Percentiles rank a stretch among this genome's conserved stretches.
Conservation (phyloP, 2,797 vertebrate genomes). For the Todus mexicanus region DNA sequence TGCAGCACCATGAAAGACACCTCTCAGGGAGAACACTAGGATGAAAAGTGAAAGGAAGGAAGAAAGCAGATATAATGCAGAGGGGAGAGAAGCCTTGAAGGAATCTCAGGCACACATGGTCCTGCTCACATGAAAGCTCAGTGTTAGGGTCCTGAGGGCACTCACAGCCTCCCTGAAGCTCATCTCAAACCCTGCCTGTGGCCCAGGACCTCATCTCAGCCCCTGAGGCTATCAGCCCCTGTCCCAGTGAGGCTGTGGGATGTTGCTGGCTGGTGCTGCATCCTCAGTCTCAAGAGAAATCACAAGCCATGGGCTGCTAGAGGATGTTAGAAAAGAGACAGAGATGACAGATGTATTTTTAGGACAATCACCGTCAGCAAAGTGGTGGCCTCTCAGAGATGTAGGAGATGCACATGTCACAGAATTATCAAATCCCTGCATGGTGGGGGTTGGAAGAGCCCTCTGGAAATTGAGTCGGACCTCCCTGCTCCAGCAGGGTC, state of each 20-base stretch:
- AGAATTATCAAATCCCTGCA: no score
- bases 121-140: not conserved
- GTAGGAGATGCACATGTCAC: rapidly evolving
- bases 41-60: not conserved
- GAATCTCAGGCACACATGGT: no score
- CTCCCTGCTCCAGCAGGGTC: no score
- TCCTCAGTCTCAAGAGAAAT: not conserved
- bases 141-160: no score
- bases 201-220: not conserved
- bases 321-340: not conserved
- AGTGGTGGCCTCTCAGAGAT: not conserved
- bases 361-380: not conserved
- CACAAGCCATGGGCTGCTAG: not conserved
- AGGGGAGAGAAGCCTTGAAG: no score
- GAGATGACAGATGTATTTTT: no score
- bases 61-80: no score
- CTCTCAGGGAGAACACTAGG: no score
- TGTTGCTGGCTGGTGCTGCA: not conserved
- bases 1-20: rapidly evolving
- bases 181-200: not conserved
- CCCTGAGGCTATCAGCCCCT: rapidly evolving
- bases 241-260: no score
- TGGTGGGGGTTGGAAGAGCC: no score
- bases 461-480: no score
- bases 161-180: not conserved